phyloP scores from a whole-genome alignment of 2,797 vertebrate species.

The Peromyscus eremicus region DNA sequence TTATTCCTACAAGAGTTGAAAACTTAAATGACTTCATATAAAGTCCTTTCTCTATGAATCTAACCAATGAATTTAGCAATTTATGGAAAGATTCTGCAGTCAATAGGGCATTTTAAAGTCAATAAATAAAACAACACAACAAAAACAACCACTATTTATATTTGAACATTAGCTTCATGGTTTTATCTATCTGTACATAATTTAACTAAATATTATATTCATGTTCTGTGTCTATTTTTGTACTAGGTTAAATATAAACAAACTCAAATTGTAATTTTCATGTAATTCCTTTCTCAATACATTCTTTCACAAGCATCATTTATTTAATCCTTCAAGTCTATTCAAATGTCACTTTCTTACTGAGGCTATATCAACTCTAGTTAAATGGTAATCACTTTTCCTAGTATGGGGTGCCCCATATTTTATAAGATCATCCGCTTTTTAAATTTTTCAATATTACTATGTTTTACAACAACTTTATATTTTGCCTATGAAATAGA shows the following conservation, averaged over 20 bases:
- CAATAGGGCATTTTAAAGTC: not conserved
- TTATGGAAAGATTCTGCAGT: not conserved
- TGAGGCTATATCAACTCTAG: not conserved
- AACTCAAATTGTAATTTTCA: conserved; percentile 32
- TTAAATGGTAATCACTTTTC: not conserved
- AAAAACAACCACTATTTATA: not conserved
- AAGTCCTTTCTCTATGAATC: not conserved
- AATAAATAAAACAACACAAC: not conserved
- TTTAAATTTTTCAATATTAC: not conserved
- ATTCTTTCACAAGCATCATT: not conserved
- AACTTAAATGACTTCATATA: not conserved
- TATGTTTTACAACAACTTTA: not conserved
- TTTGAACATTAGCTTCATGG: not conserved
- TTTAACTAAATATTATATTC: not conserved
- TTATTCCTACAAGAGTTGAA: not conserved
- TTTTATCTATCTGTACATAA: not conserved
- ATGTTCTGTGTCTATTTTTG: not conserved
- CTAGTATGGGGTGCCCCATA: not conserved
- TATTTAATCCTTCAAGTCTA: conserved; percentile 35
- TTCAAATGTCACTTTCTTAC: not conserved
- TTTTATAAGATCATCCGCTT: not conserved
- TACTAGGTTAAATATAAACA: not conserved
- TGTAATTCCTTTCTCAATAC: not conserved
- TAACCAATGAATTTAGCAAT: not conserved
- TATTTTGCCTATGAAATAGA: not conserved